Evolutionary conservation across 1,140 invertebrate species (phyloP), one percentile per base, ranked within the genome.

Genomic region (Calosoma granatense): DNA sequence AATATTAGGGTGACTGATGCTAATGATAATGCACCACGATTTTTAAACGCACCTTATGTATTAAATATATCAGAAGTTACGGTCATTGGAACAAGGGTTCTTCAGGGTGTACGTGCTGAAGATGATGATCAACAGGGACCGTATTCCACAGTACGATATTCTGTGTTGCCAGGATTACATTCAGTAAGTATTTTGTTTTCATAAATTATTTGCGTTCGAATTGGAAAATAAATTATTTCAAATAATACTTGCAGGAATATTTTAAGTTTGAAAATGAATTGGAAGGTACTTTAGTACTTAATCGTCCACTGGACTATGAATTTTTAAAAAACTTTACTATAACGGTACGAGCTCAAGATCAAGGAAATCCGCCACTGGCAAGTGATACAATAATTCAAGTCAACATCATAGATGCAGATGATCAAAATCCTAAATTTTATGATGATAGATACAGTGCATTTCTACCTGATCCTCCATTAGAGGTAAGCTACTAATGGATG

Each of bases 1-100:
- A 91, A 90, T 65, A 88, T 95, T 47, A 78, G 91, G 59, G 90
- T 94, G n/a, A 91, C 85, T 20, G 92, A 95, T 74, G 90, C 87
- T 17, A 95, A 95, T 70, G 92, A 95, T 71, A 94, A 94, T 74
- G 85, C 88, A 3, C 91, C 91, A 0, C 75, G 83, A 63, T 93
- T 92, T 74, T 75, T 85, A 22, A 88, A 88, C 57, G 84, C 86
- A 2, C 90, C 90, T 3, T 93, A 91, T 67, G 77, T 82, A 12
- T 75, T 92, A 52, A 88, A 90, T 63, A 84, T 94, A 55, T 90
- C 88, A 0, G 92, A 94, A 79, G 85, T 90, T 36, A 90, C 90
- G 1, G 86, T 90, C 0, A 78, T 86, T 0, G 90, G 90, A 0
- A 86, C 88, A 0, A 78, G 87, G 61, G 86, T 92, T 36, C 72